Evolutionary conservation across 2,797 vertebrate species (phyloP).

Genomic region (Myiotriccus ornatus): DNA sequence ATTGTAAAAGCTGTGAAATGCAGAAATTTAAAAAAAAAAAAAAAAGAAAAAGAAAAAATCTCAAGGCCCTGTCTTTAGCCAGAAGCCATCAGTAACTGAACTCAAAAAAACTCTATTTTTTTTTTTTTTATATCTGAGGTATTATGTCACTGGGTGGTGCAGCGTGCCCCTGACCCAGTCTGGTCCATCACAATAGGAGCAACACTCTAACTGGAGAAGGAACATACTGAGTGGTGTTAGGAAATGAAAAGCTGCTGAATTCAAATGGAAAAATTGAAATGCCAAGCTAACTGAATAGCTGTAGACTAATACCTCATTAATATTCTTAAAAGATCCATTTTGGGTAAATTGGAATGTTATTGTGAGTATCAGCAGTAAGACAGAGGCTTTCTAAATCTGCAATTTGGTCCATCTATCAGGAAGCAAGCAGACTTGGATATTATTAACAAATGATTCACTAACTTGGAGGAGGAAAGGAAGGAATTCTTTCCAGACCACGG

Average conservation of each 20-base stretch:
- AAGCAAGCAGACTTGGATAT: not conserved
- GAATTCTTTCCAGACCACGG: not conserved
- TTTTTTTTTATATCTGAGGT: not conserved
- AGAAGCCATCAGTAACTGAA: not conserved
- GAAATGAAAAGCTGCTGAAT: not conserved
- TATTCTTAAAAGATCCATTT: not conserved
- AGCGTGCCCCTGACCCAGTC: not conserved
- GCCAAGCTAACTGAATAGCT: not conserved
- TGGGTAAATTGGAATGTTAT: not conserved
- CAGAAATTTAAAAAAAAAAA: not conserved
- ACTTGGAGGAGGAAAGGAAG: not conserved
- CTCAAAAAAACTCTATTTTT: too few species aligned
- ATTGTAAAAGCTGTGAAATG: not conserved
- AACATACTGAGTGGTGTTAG: not conserved
- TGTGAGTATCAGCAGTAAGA: not conserved
- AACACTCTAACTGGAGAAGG: not conserved
- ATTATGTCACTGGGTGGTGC: not conserved
- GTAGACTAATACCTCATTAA: not conserved
- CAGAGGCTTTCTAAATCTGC: not conserved
- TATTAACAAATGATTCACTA: not conserved
- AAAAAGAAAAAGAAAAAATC: not conserved
- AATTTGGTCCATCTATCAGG: not conserved
- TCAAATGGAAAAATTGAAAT: conserved; percentile 2
- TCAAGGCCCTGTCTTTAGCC: not conserved
- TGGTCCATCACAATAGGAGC: not conserved